phyloP scores from a whole-genome alignment of 64 coral and sea anemone genomes.

The Montipora efflorescens region DNA sequence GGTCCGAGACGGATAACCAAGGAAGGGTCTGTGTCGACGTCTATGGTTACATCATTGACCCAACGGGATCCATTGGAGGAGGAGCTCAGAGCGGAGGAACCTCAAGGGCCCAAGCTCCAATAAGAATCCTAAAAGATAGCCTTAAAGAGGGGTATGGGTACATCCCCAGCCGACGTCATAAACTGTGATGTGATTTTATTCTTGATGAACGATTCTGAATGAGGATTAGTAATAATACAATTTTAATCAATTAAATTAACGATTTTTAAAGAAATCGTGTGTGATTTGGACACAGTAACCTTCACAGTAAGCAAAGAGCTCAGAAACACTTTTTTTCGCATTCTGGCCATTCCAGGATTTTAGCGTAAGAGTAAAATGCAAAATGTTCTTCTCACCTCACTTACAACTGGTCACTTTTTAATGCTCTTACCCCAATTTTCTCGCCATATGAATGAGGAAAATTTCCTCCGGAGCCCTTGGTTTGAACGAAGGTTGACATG shows the following conservation, averaged over 20 bases:
- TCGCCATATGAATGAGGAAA: no score
- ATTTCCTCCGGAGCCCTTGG: no score
- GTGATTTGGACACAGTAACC: no score
- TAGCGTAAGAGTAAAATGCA: no score
- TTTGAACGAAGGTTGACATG: neutral
- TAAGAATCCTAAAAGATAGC: neutral
- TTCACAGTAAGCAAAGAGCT: no score
- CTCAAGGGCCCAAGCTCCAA: neutral
- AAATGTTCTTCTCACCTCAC: no score
- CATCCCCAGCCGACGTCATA: no score
- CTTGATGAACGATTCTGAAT: neutral
- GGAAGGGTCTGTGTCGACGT: slow-evolving; percentile 67
- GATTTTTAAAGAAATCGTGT: no score
- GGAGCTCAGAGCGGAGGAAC: slow-evolving; percentile 4
- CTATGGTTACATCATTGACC: slow-evolving; percentile 21
- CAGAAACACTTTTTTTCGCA: no score
- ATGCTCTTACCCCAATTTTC: no score
- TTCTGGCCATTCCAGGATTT: no score
- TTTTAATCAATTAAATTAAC: neutral
- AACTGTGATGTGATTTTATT: neutral
- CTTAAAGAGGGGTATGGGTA: neutral
- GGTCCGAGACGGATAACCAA: slow-evolving; percentile 38
- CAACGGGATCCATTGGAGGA: neutral
- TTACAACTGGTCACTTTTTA: no score
- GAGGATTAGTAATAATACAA: neutral